These are phyloP conservation scores for Leptogaster cylindrica DNA, from an alignment of 2,888 invertebrate genomes.

Conservation along the genomic window DNA sequence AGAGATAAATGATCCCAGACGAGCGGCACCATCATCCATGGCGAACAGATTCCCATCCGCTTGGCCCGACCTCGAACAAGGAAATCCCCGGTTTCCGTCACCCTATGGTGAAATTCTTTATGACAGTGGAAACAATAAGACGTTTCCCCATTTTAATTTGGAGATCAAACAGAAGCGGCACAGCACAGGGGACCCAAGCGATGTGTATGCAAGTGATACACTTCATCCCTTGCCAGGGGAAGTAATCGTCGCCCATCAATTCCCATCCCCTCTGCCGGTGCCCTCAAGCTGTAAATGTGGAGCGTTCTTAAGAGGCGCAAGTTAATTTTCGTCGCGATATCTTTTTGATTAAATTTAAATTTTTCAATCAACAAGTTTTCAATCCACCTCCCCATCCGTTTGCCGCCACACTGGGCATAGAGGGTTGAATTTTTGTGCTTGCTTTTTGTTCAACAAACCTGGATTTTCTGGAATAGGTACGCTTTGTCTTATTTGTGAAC, in stretches of 20 bases:
- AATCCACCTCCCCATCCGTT: neutral
- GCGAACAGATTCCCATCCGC: neutral
- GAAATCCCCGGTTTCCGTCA: neutral
- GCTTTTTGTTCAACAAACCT: no score
- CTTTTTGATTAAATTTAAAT: constrained; percentile 49
- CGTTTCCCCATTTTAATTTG: constrained; percentile 45
- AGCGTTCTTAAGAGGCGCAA: constrained; percentile 32
- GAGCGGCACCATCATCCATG: constrained; percentile 6
- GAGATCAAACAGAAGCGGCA: constrained; percentile 45
- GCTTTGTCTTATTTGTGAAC: neutral
- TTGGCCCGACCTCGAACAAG: neutral
- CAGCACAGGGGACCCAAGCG: neutral
- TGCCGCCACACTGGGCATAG: neutral
- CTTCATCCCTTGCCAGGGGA: constrained; percentile 5
- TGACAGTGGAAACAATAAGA: constrained; percentile 47
- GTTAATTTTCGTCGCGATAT: constrained; percentile 48
- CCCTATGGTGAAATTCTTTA: constrained; percentile 44
- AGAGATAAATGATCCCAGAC: constrained; percentile 46
- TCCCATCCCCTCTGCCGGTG: neutral
- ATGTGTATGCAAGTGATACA: constrained; percentile 20
- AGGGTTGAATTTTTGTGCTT: neutral
- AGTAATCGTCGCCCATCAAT: constrained; percentile 24
- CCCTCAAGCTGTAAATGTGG: constrained; percentile 8
- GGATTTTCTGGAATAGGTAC: neutral
- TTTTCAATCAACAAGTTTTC: constrained; percentile 48